Evolutionary conservation across 2,113 vertebrate species (phyloP), one percentile per base, ranked within the genome.

Genomic region (Pyrgilauda ruficollis): DNA sequence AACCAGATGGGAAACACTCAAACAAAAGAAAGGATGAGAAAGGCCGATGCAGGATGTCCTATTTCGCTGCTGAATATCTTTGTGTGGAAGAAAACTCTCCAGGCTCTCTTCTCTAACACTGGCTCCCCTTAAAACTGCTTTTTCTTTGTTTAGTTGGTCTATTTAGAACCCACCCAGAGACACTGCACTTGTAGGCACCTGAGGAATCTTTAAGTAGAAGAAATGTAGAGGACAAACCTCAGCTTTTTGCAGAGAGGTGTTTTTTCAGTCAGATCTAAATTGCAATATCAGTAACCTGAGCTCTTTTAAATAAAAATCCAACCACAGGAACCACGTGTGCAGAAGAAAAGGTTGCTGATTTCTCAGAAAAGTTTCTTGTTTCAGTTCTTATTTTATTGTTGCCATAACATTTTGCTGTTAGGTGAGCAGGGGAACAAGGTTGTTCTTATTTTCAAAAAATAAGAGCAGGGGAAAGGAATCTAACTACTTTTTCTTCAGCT

Each of bases 321-420:
- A 58, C 80, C 16, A 0, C 77, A 89, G 80, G 62, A 80, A 46
- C 53, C 64, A 17, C 7, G 24, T 66, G 55, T 50, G 53, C 49
- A 59, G 52, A 28, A 37, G 68, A 47, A 61, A 56, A 78, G 30
- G 58, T 35, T 63, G 62, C 24, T 59, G 11, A 81, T 52, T 47
- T 91, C 87, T 92, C 68, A 90, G 68, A 85, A 91, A 85, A 74
- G 13, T 52, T 83, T 84, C 20, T 80, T n/a, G 7, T 59, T 93
- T 75, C 4, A 0, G 35, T 80, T 84, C 74, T 46, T 59, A 15
- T 53, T 63, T 53, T 43, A 22, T 73, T 80, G 46, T 53, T 80
- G 47, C 43, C 21, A 0, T 53, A 31, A 88, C 68, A 20, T 19
- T 84, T 90, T 82, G 55, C 74, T 85, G n/a, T 18, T 35, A 17